A percentile compares a stretch with the other conserved stretches of the same genome.
Conservation (phyloP, 2,113 vertebrate species). For the Carettochelys insculpta region DNA sequence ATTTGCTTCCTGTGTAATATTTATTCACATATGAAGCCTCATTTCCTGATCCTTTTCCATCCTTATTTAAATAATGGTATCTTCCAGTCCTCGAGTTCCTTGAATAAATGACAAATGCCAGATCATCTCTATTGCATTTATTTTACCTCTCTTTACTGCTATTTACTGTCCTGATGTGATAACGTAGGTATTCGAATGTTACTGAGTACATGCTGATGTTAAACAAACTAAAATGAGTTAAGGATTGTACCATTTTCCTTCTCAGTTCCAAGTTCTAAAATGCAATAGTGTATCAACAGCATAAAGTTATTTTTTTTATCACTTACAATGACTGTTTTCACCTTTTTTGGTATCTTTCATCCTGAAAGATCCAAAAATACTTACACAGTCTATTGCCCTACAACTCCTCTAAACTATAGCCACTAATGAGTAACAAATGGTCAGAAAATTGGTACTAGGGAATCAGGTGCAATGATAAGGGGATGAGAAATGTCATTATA, state of each 20-base stretch:
- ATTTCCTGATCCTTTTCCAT: not conserved
- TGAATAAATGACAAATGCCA: not conserved
- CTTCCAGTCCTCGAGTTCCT: not conserved
- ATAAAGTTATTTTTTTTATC: not conserved
- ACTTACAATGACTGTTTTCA: not conserved
- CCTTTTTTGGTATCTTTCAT: not conserved
- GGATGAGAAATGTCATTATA: constrained; percentile 48
- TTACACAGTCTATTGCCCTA: not conserved
- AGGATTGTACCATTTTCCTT: not conserved
- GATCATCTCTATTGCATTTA: not conserved
- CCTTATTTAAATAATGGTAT: not conserved
- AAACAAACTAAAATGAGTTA: not conserved
- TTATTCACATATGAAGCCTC: not conserved
- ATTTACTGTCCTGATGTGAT: too few relatives aligned
- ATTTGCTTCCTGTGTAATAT: not conserved
- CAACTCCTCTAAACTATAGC: constrained; percentile 4
- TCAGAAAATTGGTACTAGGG: constrained; percentile 37
- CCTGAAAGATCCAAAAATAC: not conserved
- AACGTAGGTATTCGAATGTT: not conserved
- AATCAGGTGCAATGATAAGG: constrained; percentile 40
- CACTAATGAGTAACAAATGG: constrained; percentile 30
- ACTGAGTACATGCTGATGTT: not conserved
- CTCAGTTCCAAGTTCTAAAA: not conserved
- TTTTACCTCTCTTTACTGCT: not conserved
- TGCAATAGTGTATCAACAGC: accelerated